Conservation (phyloP, 2,888 invertebrate genomes). For the Leucozona laternaria region DNA sequence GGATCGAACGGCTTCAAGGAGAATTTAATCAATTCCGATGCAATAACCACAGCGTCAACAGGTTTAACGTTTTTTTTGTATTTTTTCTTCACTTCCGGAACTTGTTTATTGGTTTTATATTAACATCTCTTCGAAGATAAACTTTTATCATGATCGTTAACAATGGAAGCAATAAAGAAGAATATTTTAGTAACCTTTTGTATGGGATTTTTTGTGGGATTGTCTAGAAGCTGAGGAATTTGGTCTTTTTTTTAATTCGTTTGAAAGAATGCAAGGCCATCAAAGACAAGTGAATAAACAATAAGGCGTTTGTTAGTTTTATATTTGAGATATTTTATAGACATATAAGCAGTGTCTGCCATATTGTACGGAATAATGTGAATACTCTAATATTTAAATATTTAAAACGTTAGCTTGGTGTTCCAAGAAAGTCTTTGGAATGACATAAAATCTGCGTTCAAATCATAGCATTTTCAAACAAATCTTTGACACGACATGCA, state of each 20-base stretch:
- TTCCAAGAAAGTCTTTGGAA: neutral
- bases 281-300: neutral
- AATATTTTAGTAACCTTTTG: slow-evolving; percentile 15
- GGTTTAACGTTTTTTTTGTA: slow-evolving; percentile 9
- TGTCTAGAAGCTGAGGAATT: slow-evolving; percentile 23
- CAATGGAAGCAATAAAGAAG: slow-evolving; percentile 28
- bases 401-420: neutral
- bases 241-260: neutral
- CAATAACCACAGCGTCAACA: slow-evolving; percentile 17
- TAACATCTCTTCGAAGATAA: slow-evolving; percentile 19
- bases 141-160: slow-evolving; percentile 11
- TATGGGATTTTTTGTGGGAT: neutral
- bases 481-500: no score
- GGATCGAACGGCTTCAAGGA: slow-evolving; percentile 36
- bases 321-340: neutral
- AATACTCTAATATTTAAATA: neutral
- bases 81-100: slow-evolving; percentile 44
- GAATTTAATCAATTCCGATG: slow-evolving; percentile 36
- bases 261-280: slow-evolving; percentile 23
- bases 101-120: slow-evolving; percentile 24
- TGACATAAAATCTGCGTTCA: no score
- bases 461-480: no score
- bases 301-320: neutral
- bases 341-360: neutral
- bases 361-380: neutral